Evolutionary conservation across 2,797 vertebrate genomes (phyloP), one percentile per base, ranked within the genome.

Genomic region (Garrulus glandarius): DNA sequence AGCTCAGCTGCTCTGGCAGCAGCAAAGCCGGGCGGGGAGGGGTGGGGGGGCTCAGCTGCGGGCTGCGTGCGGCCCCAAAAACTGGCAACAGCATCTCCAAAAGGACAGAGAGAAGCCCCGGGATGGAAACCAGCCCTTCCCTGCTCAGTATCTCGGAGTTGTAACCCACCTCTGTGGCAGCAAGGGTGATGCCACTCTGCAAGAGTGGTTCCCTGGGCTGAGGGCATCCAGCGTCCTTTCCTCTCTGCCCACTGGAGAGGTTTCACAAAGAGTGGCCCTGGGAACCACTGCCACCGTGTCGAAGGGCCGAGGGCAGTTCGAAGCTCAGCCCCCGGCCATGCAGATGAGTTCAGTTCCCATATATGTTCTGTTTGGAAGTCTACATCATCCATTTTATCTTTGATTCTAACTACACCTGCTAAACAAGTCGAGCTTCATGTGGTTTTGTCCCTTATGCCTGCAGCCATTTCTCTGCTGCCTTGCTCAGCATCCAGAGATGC

Each of bases 1-100:
- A 91, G 84, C 61, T 93, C 90, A 88, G 88, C 83, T 96, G 77
- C 46, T 84, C 79, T 72, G 67, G 77, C 92, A 91, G 92, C 86
- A 74, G 89, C 74, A 29, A 21, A 76, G 77, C 59, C 0, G 3
- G 44, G 59, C 2, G 6, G 34, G 37, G 34, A 61, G 75, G 32
- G 60, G 87, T 91, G 34, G 37, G 34, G 65, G 75, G 32, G 60
- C 89, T 91, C 71, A 79, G 91, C 85, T 92, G 87, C n/a, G 65
- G 47, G 43, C 81, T 84, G 44, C 5, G 1, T 23, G n/a, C 37
- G 13, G 55, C 68, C 85, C 79, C 22, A 37, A 75, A 83, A 77
- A 46, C 65, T 6, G 3, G 52, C 39, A 81, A 10, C 1, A 1
- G 53, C 72, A 39, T 64, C 50, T 78, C 61, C 6, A 2, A 43